Percentiles rank a stretch among this genome's conserved stretches.
These are phyloP conservation scores for Willisornis vidua DNA, from an alignment of 2,113 vertebrate genomes.

Conservation along the genomic window DNA sequence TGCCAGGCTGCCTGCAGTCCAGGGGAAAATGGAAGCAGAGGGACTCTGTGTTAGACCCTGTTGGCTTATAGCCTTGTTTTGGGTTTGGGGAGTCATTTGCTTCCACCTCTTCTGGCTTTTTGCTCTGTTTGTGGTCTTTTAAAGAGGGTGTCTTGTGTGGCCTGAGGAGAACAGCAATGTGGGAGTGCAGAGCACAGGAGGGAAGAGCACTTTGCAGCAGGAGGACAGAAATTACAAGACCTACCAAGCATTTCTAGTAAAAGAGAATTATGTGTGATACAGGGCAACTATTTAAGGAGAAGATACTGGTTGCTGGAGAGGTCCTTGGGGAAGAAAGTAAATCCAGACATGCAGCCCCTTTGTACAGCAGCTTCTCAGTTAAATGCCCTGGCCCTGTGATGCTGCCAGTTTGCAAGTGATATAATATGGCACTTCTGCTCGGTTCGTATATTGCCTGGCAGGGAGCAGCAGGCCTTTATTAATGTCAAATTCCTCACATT, in stretches of 20 bases:
- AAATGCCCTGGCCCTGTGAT: neutral
- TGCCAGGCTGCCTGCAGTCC: neutral
- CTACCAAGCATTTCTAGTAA: neutral
- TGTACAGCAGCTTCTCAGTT: neutral
- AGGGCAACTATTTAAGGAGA: neutral
- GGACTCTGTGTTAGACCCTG: neutral
- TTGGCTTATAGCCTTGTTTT: neutral
- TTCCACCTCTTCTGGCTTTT: neutral
- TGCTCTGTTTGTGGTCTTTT: neutral
- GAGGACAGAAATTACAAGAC: neutral
- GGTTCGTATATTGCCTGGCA: neutral
- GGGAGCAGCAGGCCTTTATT: neutral
- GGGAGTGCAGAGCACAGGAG: neutral
- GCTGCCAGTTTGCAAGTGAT: neutral
- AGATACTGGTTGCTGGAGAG: neutral
- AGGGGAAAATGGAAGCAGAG: neutral
- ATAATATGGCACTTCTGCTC: accelerated
- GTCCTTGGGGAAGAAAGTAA: neutral
- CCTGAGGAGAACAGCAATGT: neutral
- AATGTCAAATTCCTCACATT: neutral
- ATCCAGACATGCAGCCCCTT: neutral
- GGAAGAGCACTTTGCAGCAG: neutral
- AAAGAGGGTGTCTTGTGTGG: neutral
- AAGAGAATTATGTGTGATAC: neutral
- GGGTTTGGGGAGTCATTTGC: neutral